A percentile compares a stretch with the other conserved stretches of the same genome.
phyloP scores from a whole-genome alignment of 2,113 vertebrate genomes.

The Zapus hudsonius region DNA sequence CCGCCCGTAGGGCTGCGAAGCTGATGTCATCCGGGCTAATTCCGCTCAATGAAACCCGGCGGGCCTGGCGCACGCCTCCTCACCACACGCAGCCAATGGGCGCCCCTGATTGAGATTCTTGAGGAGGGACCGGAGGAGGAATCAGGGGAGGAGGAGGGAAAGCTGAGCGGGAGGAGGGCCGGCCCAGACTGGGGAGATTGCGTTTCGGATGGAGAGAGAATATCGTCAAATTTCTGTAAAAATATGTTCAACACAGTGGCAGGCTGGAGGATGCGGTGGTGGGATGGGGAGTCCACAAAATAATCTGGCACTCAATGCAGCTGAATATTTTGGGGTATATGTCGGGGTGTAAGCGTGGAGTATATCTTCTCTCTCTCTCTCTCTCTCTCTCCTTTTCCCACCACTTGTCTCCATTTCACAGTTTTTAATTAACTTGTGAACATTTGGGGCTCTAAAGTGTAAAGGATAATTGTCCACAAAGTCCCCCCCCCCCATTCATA shows the following conservation, averaged over 20 bases:
- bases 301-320: background rate
- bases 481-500: background rate
- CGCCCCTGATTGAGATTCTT: background rate
- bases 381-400: background rate
- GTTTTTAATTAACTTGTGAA: slow-evolving; percentile 27
- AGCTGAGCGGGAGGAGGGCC: background rate
- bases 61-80: slow-evolving; percentile 82
- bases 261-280: slow-evolving; percentile 48
- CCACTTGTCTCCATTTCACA: background rate
- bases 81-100: slow-evolving; percentile 81
- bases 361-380: background rate
- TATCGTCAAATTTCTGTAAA: slow-evolving; percentile 56
- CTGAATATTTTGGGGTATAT: background rate
- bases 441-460: background rate
- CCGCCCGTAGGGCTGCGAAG: slow-evolving; percentile 75
- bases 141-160: background rate
- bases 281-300: background rate
- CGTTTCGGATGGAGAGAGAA: background rate
- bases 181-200: background rate
- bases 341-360: background rate
- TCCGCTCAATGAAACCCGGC: slow-evolving; percentile 87
- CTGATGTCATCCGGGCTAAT: slow-evolving; percentile 90
- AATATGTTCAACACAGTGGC: slow-evolving; percentile 51
- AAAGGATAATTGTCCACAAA: slow-evolving; percentile 51
- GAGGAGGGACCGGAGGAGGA: slow-evolving; percentile 37